Evolutionary conservation across 2,113 vertebrate species (phyloP).

Genomic region (Dicerorhinus sumatrensis): DNA sequence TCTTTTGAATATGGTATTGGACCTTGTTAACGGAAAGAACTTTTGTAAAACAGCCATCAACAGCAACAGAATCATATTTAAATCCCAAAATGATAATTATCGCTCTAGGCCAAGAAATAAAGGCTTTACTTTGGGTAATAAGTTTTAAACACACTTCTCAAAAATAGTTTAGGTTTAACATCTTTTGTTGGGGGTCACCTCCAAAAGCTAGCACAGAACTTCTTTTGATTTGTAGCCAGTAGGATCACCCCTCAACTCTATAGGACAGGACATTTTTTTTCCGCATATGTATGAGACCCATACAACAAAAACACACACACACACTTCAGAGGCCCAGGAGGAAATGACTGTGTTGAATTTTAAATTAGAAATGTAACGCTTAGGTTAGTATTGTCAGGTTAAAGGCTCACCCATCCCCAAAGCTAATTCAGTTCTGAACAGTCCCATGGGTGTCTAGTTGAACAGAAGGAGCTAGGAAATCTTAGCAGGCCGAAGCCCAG

Average conservation of each 20-base stretch:
- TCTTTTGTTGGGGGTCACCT: neutral
- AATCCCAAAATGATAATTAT: conserved; percentile 33
- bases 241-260: neutral
- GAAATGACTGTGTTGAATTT: conserved; percentile 75
- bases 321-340: conserved; percentile 36
- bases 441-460: conserved; percentile 77
- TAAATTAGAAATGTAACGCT: conserved; percentile 79
- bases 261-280: neutral
- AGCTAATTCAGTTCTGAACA: conserved; percentile 79
- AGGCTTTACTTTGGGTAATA: conserved; percentile 1
- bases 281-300: conserved; percentile 46
- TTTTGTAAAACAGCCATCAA: conserved; percentile 36
- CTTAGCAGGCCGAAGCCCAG: conserved; percentile 76
- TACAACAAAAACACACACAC: neutral
- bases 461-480: conserved; percentile 80
- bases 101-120: conserved; percentile 33
- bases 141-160: conserved; percentile 44
- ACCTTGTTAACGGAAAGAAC: conserved; percentile 4
- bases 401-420: conserved; percentile 79
- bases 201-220: neutral
- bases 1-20: neutral
- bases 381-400: conserved; percentile 78
- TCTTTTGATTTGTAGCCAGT: neutral
- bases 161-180: conserved; percentile 27
- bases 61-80: neutral